Percentiles rank a stretch among this genome's conserved stretches.
Conservation (phyloP, 2,113 vertebrate genomes). For the Chroicocephalus ridibundus region DNA sequence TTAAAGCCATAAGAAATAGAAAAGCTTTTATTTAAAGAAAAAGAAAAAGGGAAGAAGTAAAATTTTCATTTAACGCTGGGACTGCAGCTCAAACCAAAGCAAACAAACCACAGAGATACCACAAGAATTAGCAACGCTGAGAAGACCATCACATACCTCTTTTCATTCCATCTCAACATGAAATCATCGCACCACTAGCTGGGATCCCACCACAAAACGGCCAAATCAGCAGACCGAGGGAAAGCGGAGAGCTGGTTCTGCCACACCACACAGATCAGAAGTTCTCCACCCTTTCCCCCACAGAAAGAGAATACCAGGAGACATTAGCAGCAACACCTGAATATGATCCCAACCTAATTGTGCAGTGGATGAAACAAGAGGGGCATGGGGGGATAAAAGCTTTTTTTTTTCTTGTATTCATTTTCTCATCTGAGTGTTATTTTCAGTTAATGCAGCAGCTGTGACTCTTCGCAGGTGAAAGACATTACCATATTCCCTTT, state of each 20-base stretch:
- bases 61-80: neutral
- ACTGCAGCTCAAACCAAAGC: neutral
- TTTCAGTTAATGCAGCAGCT: neutral
- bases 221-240: neutral
- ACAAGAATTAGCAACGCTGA: neutral
- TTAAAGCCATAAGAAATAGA: neutral
- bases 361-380: neutral
- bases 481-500: neutral
- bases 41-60: neutral
- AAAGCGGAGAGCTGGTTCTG: neutral
- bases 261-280: accelerated
- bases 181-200: neutral
- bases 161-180: neutral
- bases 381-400: accelerated
- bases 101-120: neutral
- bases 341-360: neutral
- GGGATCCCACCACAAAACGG: neutral
- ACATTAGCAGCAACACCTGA: neutral
- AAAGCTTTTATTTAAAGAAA: neutral
- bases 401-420: neutral
- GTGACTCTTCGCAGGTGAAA: neutral
- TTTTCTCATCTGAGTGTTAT: neutral
- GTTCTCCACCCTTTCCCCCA: neutral
- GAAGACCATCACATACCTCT: neutral
- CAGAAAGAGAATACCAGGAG: neutral